Evolutionary conservation across 2,113 vertebrate species (phyloP).

Genomic region (Blennius ocellaris): DNA sequence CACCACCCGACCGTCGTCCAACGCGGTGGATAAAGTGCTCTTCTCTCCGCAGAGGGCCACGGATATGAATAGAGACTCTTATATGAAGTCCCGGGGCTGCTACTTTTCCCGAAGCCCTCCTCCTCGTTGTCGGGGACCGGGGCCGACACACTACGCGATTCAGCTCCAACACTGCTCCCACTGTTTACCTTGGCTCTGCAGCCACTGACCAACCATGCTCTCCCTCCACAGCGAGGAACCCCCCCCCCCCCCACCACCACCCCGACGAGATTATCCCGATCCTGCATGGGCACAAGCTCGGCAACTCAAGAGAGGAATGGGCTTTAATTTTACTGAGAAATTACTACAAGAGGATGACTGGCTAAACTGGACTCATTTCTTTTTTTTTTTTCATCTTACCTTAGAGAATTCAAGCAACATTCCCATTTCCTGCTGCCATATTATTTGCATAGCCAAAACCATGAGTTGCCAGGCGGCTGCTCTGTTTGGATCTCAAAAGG

Average conservation of each 20-base stretch:
- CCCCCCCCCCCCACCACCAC: no score
- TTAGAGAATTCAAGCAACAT: not conserved
- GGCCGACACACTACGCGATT: slow-evolving; percentile 77
- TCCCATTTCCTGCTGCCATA: not conserved
- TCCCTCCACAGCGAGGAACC: slow-evolving; percentile 40
- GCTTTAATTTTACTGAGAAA: not conserved
- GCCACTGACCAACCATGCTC: slow-evolving; percentile 51
- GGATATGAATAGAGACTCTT: slow-evolving; percentile 74
- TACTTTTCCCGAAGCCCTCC: slow-evolving; percentile 60
- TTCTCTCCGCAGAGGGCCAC: slow-evolving; percentile 40
- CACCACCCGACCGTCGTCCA: slow-evolving; percentile 28
- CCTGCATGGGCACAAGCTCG: not conserved
- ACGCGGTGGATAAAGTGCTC: slow-evolving; percentile 49
- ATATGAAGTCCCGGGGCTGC: slow-evolving; percentile 62
- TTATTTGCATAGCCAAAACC: slow-evolving; percentile 29
- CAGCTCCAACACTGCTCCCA: slow-evolving; percentile 82
- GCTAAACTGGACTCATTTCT: no score
- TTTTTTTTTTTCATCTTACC: no score
- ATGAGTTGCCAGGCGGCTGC: not conserved
- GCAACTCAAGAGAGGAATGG: not conserved
- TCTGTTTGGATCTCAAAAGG: slow-evolving; percentile 1
- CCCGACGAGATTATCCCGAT: slow-evolving; percentile 11
- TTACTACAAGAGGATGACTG: not conserved
- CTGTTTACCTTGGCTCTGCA: slow-evolving; percentile 81
- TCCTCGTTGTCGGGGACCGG: slow-evolving; percentile 41